Conservation (phyloP, 2,113 vertebrate species). For the Oceanites oceanicus region DNA sequence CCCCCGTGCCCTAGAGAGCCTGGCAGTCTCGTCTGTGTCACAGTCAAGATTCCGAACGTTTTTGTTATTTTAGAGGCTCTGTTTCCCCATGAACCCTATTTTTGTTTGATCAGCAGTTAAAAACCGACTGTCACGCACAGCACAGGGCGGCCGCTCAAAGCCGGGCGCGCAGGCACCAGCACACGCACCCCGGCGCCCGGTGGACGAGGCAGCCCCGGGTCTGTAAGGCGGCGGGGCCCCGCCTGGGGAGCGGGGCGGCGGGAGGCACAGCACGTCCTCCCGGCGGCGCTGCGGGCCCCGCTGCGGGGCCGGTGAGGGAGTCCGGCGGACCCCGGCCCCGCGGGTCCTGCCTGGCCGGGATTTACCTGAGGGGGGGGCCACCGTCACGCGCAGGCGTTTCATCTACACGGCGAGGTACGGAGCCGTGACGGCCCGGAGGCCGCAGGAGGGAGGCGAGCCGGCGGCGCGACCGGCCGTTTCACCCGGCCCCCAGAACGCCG, state of each 20-base stretch:
- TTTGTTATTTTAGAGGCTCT: background rate
- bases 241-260: background rate
- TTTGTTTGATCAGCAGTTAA: background rate
- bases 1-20: background rate
- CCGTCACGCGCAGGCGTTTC: accelerated
- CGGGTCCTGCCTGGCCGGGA: background rate
- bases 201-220: accelerated
- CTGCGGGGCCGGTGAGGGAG: too few relatives aligned
- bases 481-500: background rate
- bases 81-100: accelerated
- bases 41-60: accelerated
- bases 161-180: too few relatives aligned
- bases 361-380: too few relatives aligned
- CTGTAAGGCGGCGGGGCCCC: accelerated
- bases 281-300: background rate
- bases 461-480: accelerated
- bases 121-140: background rate
- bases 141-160: background rate
- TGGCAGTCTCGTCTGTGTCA: accelerated
- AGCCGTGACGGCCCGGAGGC: background rate
- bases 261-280: accelerated
- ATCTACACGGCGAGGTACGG: accelerated
- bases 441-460: background rate
- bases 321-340: too few relatives aligned
- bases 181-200: background rate